Conservation (phyloP, 2,888 invertebrate genomes). For the Thysanoteuthis rhombus region DNA sequence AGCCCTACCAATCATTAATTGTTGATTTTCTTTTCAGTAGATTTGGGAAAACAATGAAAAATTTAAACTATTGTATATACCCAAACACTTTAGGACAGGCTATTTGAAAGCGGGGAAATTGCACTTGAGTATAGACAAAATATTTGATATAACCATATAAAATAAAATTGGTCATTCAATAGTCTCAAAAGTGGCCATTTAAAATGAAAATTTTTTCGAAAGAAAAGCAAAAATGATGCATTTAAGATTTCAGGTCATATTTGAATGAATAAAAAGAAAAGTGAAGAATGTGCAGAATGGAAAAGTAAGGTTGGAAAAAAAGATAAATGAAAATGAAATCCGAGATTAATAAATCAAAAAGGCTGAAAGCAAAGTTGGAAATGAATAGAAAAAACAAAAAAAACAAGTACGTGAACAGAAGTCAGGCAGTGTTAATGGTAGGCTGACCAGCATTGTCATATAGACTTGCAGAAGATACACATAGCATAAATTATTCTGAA, state of each 20-base stretch:
- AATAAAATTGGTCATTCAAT: not conserved
- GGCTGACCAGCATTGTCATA: not conserved
- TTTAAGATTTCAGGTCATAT: not conserved
- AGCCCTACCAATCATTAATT: not conserved
- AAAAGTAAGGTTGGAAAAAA: not conserved
- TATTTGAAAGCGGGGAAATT: not conserved
- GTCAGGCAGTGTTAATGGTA: conserved; percentile 12
- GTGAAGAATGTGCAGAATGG: not conserved
- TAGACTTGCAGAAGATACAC: not conserved
- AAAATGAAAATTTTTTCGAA: no score
- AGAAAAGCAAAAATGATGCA: not conserved
- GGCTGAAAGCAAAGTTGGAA: not conserved
- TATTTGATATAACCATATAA: not conserved
- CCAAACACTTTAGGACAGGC: not conserved
- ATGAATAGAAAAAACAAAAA: not conserved
- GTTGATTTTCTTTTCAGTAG: not conserved
- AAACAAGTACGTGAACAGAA: not conserved
- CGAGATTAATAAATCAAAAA: not conserved
- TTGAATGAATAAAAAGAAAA: not conserved
- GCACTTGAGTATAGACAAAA: not conserved
- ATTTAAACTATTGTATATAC: not conserved
- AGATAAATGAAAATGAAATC: not conserved
- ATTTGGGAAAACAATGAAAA: not conserved
- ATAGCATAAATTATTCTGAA: not conserved
- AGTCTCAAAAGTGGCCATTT: no score